phyloP scores from a whole-genome alignment of 2,888 invertebrate species.

The Hipparchia sbordonii region DNA sequence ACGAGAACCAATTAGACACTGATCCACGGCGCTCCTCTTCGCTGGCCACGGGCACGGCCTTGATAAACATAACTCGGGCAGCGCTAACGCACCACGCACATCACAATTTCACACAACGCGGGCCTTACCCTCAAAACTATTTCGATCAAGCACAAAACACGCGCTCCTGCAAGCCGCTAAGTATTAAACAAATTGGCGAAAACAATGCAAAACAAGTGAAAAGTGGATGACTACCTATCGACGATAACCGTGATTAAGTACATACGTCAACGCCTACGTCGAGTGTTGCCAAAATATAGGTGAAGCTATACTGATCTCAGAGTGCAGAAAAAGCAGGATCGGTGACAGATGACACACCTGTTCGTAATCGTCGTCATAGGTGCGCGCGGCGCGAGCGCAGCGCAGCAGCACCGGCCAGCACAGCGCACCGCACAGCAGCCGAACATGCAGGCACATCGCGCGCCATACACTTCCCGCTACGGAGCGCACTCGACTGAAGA shows the following conservation, averaged over 20 bases:
- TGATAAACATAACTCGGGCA: slow-evolving; percentile 80
- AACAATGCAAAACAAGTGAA: slow-evolving; percentile 72
- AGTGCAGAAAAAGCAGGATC: slow-evolving; percentile 66
- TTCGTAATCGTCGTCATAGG: slow-evolving; percentile 78
- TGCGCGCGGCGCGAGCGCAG: slow-evolving; percentile 69
- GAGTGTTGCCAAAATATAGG: slow-evolving; percentile 62
- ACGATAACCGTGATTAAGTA: slow-evolving; percentile 40
- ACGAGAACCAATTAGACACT: slow-evolving; percentile 91
- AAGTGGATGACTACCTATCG: slow-evolving; percentile 67
- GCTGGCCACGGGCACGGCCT: slow-evolving; percentile 72
- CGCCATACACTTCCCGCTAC: slow-evolving; percentile 80
- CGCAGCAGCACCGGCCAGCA: slow-evolving; percentile 79
- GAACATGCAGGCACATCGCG: slow-evolving; percentile 80
- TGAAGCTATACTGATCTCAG: slow-evolving; percentile 65
- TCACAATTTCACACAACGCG: slow-evolving; percentile 62
- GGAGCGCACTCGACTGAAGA: slow-evolving; percentile 78
- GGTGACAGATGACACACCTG: slow-evolving; percentile 69
- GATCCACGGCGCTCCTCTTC: slow-evolving; percentile 86
- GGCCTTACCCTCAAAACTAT: slow-evolving; percentile 54
- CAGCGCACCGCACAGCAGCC: slow-evolving; percentile 78
- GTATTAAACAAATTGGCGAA: slow-evolving; percentile 56
- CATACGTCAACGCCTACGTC: slow-evolving; percentile 51
- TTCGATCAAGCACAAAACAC: slow-evolving; percentile 66
- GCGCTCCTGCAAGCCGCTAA: slow-evolving; percentile 68
- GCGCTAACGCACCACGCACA: slow-evolving; percentile 66